Conservation (phyloP, 2,113 vertebrate genomes). For the Actenoides hombroni region DNA sequence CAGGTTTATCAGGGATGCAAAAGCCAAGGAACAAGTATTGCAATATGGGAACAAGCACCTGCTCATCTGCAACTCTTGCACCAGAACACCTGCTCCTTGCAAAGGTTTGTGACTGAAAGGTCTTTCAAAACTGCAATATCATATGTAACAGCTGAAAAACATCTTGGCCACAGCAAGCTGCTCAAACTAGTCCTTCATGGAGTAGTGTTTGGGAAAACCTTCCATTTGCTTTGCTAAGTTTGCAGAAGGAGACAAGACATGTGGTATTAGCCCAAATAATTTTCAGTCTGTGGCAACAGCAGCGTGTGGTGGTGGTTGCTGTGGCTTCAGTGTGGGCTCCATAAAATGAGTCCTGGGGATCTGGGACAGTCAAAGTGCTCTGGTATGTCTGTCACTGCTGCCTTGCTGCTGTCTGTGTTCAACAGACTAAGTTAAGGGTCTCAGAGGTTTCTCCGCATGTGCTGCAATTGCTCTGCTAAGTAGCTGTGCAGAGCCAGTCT, state of each 20-base stretch:
- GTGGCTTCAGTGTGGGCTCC: not conserved
- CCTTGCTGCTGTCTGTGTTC: not conserved
- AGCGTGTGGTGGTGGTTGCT: fast-evolving
- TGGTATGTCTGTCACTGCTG: not conserved
- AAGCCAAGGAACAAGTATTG: not conserved
- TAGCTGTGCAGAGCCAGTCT: not conserved
- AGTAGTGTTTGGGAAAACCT: not conserved
- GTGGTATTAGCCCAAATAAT: not conserved
- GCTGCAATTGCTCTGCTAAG: not conserved
- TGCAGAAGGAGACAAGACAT: not conserved
- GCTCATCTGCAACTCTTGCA: not conserved
- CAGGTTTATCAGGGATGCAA: not conserved
- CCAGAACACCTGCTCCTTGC: not conserved
- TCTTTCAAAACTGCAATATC: not conserved
- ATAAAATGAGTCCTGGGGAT: not conserved
- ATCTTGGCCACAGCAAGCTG: not conserved
- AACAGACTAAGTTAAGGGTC: not conserved
- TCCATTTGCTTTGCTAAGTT: not conserved
- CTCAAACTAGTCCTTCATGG: not conserved
- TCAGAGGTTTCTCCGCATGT: not conserved
- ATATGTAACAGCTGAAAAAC: not conserved
- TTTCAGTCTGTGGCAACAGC: not conserved
- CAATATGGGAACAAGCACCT: not conserved
- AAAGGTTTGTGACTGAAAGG: not conserved
- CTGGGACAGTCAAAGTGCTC: not conserved